Conservation (phyloP, 2,113 vertebrate species). For the Manacus vitellinus region DNA sequence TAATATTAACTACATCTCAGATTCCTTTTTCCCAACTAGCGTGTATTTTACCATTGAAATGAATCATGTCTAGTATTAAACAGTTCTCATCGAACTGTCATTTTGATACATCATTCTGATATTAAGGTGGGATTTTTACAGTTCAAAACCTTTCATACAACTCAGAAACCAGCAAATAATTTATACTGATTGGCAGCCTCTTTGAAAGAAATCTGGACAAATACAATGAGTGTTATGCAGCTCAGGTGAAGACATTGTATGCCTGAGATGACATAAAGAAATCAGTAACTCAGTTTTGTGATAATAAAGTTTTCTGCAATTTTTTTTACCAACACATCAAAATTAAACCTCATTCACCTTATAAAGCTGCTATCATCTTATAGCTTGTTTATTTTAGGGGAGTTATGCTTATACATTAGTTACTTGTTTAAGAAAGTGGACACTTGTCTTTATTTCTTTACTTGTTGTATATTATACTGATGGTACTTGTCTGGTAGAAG, state of each 20-base stretch:
- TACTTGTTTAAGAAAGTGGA: neutral
- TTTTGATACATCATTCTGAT: neutral
- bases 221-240: neutral
- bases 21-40: neutral
- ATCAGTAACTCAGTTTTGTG: neutral
- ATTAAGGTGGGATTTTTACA: neutral
- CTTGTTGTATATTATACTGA: neutral
- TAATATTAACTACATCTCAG: neutral
- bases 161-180: neutral
- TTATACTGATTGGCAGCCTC: neutral
- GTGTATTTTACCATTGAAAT: neutral
- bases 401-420: neutral
- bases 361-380: neutral
- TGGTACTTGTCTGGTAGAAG: neutral
- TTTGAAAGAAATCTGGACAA: neutral
- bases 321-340: neutral
- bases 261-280: neutral
- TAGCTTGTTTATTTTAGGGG: neutral
- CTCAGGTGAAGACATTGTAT: neutral
- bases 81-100: neutral
- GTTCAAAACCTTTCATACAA: neutral
- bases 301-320: neutral
- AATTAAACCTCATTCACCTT: neutral
- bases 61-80: neutral
- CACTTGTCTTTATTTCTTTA: neutral